A percentile compares a stretch with the other conserved stretches of the same genome.
Conservation (phyloP, 2,797 vertebrate species). For the Sorex maritimensis region DNA sequence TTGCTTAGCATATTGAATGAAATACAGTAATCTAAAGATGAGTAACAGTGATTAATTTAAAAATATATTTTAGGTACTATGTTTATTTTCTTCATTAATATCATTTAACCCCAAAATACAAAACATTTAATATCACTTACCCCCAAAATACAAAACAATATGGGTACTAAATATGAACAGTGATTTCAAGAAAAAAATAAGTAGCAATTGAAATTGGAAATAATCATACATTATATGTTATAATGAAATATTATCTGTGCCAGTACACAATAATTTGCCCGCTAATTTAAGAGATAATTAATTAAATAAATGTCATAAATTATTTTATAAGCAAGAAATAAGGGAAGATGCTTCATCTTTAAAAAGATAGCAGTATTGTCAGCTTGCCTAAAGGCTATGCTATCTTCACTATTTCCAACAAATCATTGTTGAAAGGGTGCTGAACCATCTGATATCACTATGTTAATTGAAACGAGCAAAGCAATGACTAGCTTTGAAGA, state of each 20-base stretch:
- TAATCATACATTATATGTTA: not conserved
- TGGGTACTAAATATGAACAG: not conserved
- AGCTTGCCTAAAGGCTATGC: not conserved
- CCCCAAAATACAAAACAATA: not conserved
- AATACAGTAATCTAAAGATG: not conserved
- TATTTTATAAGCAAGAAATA: conserved; percentile 9
- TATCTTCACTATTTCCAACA: not conserved
- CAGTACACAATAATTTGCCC: not conserved
- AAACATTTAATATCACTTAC: not conserved
- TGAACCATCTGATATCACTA: not conserved
- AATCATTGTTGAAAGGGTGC: not conserved
- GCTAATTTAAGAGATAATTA: conserved; percentile 6
- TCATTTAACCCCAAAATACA: accelerated
- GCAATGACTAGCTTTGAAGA: not conserved
- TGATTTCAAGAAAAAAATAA: conserved; percentile 1
- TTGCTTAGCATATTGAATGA: not conserved
- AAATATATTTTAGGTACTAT: not conserved
- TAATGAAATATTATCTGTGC: not conserved
- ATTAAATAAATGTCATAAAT: conserved; percentile 41
- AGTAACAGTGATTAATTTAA: not conserved
- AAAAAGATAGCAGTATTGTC: not conserved
- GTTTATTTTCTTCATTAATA: not conserved
- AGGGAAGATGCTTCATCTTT: not conserved
- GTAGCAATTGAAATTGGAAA: not conserved
- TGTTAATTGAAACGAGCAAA: not conserved